These are phyloP conservation scores for Leptosomus discolor DNA, from an alignment of 2,113 vertebrate species.

Conservation along the genomic window DNA sequence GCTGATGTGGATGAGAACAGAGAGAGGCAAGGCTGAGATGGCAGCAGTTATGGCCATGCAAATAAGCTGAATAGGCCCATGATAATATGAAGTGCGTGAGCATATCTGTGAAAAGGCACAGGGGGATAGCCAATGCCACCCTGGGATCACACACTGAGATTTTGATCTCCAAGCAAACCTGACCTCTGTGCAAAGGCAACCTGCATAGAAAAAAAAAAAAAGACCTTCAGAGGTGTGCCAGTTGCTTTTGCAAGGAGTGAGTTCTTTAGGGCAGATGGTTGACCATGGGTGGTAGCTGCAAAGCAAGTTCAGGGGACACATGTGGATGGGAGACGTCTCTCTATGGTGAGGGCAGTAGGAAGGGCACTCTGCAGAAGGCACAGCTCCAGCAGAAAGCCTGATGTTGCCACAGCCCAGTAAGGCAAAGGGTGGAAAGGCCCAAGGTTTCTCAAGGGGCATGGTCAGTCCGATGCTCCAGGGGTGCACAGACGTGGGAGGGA, in stretches of 20 bases:
- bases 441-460: background rate
- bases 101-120: background rate
- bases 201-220: background rate
- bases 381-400: background rate
- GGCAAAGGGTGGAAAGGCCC: background rate
- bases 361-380: background rate
- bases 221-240: background rate
- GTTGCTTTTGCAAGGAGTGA: background rate
- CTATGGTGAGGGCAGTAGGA: background rate
- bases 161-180: background rate
- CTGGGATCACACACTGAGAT: background rate
- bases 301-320: background rate
- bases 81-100: fast-evolving
- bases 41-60: background rate
- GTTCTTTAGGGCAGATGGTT: background rate
- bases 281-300: fast-evolving
- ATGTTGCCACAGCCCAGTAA: background rate
- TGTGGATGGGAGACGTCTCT: background rate
- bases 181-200: background rate
- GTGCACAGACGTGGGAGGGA: fast-evolving
- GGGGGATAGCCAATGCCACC: background rate
- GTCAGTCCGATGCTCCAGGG: background rate
- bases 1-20: background rate
- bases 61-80: background rate
- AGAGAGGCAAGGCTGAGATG: background rate